Evolutionary conservation across 2,113 vertebrate genomes (phyloP).

Genomic region (rabbit (Oryctolagus cuniculus)): mOryCun1.1 NC_091440.1:16327501-16328000

Average conservation of each 20-base stretch:
- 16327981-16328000: background rate
- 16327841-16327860: background rate
- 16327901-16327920: too few species aligned
- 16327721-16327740: constrained; percentile 38
- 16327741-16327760: background rate
- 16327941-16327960: background rate
- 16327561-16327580: background rate
- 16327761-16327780: background rate
- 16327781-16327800: background rate
- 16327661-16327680: constrained; percentile 53
- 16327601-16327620: constrained; percentile 40
- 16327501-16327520: background rate
- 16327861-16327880: background rate
- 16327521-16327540: background rate
- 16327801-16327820: background rate
- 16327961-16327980: background rate
- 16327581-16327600: background rate
- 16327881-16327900: background rate
- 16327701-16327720: constrained; percentile 14
- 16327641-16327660: constrained; percentile 57
- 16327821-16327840: background rate
- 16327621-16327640: constrained; percentile 24
- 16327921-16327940: background rate
- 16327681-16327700: constrained; percentile 52
- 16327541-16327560: background rate